Evolutionary conservation across 2,888 invertebrate species (phyloP).

Genomic region (Hirudinaria manillensis): DNA sequence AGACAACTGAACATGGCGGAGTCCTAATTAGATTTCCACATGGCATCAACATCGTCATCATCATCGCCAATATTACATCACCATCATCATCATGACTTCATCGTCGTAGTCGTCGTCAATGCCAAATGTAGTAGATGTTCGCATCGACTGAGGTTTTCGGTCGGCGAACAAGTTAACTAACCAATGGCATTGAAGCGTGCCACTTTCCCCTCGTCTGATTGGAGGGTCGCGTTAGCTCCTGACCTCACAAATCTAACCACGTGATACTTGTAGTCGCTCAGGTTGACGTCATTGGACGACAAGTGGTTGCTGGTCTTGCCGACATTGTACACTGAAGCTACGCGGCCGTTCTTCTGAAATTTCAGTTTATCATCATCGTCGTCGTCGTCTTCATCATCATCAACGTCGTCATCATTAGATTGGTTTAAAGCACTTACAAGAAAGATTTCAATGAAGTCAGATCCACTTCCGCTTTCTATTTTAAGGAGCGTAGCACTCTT

Average conservation of each 20-base stretch:
- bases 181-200: constrained; percentile 7
- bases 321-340: constrained; percentile 19
- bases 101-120: too few relatives aligned
- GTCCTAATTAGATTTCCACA: too few relatives aligned
- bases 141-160: too few relatives aligned
- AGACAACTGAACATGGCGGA: too few relatives aligned
- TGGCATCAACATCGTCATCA: too few relatives aligned
- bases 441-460: constrained; percentile 19
- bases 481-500: constrained; percentile 14
- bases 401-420: not conserved
- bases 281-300: not conserved
- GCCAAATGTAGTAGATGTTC: too few relatives aligned
- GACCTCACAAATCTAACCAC: constrained; percentile 18
- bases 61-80: too few relatives aligned
- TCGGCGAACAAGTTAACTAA: constrained; percentile 4
- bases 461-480: constrained; percentile 25
- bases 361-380: not conserved
- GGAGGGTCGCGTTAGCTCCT: constrained; percentile 16
- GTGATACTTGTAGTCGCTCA: not conserved
- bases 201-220: constrained; percentile 1
- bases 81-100: too few relatives aligned
- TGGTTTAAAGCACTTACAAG: not conserved
- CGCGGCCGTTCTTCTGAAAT: constrained; percentile 7
- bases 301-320: constrained; percentile 11
- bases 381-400: not conserved